Percentiles rank a stretch among this genome's conserved stretches.
phyloP scores from a whole-genome alignment of 2,797 vertebrate species.

The Remorina albescens region DNA sequence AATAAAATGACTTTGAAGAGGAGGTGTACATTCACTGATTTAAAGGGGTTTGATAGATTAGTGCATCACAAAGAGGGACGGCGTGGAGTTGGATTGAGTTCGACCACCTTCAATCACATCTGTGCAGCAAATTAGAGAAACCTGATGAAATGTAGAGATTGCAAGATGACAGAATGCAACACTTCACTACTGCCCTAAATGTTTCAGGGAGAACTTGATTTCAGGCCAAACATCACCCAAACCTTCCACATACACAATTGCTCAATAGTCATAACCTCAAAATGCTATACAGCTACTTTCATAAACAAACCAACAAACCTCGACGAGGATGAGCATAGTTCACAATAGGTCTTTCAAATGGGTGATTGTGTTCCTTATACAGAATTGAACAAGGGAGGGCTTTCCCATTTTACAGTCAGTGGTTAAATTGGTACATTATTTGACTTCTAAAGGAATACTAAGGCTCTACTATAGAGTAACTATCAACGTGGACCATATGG shows the following conservation, averaged over 20 bases:
- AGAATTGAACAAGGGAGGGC: slow-evolving; percentile 23
- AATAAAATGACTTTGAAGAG: not conserved
- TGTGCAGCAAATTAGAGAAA: slow-evolving; percentile 16
- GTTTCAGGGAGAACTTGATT: slow-evolving; percentile 20
- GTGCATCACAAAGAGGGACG: slow-evolving; percentile 45
- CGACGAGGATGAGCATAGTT: slow-evolving; percentile 19
- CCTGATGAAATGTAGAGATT: slow-evolving; percentile 7
- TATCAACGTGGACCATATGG: slow-evolving; percentile 17
- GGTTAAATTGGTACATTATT: slow-evolving; percentile 53
- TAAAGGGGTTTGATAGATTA: slow-evolving; percentile 37
- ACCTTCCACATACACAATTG: slow-evolving; percentile 2
- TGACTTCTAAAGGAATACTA: slow-evolving; percentile 32
- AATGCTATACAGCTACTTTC: not conserved
- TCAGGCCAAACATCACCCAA: slow-evolving; percentile 8
- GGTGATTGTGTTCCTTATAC: slow-evolving; percentile 22
- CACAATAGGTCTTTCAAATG: slow-evolving; percentile 13
- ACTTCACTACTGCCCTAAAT: slow-evolving; percentile 20
- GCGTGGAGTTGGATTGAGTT: slow-evolving; percentile 24
- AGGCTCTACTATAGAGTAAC: slow-evolving; percentile 30
- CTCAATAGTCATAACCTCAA: slow-evolving; percentile 17
- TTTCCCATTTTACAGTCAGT: slow-evolving; percentile 26
- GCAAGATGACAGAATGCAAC: not conserved
- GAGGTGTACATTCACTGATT: slow-evolving; percentile 64
- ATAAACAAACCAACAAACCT: slow-evolving; percentile 17
- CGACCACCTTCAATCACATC: slow-evolving; percentile 31